Conservation (phyloP, 2,888 invertebrate species). For the Ptilodon capucinus region DNA sequence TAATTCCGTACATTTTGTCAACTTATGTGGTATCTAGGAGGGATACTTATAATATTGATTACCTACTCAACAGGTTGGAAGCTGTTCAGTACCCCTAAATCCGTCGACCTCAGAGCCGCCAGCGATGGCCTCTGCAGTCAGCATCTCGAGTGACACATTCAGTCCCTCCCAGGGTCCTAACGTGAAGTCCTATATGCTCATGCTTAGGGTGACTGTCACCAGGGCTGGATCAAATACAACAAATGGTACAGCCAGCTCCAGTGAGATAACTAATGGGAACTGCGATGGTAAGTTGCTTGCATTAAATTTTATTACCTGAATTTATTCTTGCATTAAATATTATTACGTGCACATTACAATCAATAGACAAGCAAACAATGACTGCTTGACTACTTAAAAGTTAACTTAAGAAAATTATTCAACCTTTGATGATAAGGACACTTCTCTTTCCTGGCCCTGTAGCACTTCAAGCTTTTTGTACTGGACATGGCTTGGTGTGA, state of each 20-base stretch:
- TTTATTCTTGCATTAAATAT: too few species aligned
- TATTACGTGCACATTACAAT: too few species aligned
- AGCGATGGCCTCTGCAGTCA: constrained; percentile 89
- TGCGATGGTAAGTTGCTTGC: constrained; percentile 66
- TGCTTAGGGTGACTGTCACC: constrained; percentile 86
- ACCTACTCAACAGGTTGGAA: constrained; percentile 78
- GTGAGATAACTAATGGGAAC: constrained; percentile 77
- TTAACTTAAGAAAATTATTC: too few species aligned
- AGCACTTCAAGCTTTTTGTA: too few species aligned
- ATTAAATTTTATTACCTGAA: too few species aligned
- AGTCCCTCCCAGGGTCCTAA: constrained; percentile 89
- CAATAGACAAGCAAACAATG: too few species aligned
- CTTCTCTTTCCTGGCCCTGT: too few species aligned
- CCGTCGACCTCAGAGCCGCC: constrained; percentile 85
- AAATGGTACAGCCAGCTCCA: constrained; percentile 59
- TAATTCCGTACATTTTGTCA: too few species aligned
- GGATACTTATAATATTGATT: neutral
- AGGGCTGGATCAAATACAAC: constrained; percentile 38
- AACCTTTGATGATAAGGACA: too few species aligned
- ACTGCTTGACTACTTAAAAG: too few species aligned
- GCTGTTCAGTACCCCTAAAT: constrained; percentile 89
- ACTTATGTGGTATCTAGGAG: too few species aligned
- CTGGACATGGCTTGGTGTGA: too few species aligned
- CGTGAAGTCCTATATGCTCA: constrained; percentile 91
- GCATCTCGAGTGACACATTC: constrained; percentile 93